Evolutionary conservation across 2,797 vertebrate genomes (phyloP), one percentile per base, ranked within the genome.

Genomic region (Pangasius larnaudii): DNA sequence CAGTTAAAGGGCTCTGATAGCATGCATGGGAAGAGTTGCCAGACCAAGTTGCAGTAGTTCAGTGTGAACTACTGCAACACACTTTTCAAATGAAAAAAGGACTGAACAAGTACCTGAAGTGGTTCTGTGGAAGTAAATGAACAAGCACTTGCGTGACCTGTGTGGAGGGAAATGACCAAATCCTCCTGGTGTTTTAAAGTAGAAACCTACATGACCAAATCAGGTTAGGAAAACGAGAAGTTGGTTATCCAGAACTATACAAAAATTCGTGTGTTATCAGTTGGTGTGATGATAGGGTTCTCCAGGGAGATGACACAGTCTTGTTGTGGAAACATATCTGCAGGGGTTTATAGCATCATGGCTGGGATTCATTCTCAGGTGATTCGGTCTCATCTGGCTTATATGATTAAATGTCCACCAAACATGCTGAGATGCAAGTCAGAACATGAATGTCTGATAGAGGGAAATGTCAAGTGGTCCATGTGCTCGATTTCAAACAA

Each of bases 281-380:
- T 16, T 61, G 13, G 36, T 82, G 58, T 63, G 24, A 18, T 63
- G 36, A 16, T 16, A 46, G 36, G 11, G n/a, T 42, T 42, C 79
- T 63, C 36, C 36, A 82, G 6, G 36, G 56, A 63, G 58, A 39
- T 42, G 56, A 61, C 4, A 58, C 13, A 30, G 7, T 61, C 56
- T 24, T 61, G 58, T 61, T 82, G 6, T n/a, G 79, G 56, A 14
- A 82, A 82, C 36, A 82, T 14, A 61, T 59, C 78, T 81, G 33
- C 51, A 58, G 30, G 56, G 53, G 22, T 65, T 63, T 65, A 30
- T 63, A 63, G 59, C 14, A 49, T 39, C 14, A 49, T 30, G 39
- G 59, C 33, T 61, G 11, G 39, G 39, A 63, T 63, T 63, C 33
- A 59, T 56, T 61, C 33, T 61, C 36, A 82, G 80, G 8, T 63